These are phyloP conservation scores for Bellardia pandia DNA, from an alignment of 2,888 invertebrate species.

Conservation along the genomic window DNA sequence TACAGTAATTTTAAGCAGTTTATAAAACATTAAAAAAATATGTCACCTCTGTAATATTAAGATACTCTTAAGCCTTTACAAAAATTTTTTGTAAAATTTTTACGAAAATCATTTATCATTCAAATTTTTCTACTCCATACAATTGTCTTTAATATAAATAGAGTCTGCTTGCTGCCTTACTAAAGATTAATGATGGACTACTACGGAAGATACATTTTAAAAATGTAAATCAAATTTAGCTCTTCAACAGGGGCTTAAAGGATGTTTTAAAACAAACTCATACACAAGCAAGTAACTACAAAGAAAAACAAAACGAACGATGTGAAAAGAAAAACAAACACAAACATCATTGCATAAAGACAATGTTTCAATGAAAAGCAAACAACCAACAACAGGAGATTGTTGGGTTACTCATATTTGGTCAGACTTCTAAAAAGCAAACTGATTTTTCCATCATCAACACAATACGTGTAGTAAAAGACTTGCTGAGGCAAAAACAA, in stretches of 20 bases:
- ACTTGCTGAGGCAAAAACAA: constrained; percentile 14
- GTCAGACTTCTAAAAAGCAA: constrained; percentile 44
- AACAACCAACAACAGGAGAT: constrained; percentile 18
- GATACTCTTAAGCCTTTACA: not conserved
- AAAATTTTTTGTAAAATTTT: not conserved
- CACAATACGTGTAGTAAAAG: constrained; percentile 11
- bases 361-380: constrained; percentile 39
- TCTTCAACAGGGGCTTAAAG: constrained; percentile 65
- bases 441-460: constrained; percentile 42
- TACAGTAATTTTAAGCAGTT: too few species aligned
- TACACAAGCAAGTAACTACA: constrained; percentile 18
- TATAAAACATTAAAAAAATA: not conserved
- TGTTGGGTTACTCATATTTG: constrained; percentile 18
- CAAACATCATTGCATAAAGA: constrained; percentile 22
- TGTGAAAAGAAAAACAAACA: constrained; percentile 15
- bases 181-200: constrained; percentile 61
- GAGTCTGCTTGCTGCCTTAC: not conserved
- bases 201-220: constrained; percentile 45
- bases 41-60: not conserved
- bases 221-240: constrained; percentile 62
- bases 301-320: constrained; percentile 14
- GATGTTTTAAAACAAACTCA: constrained; percentile 37
- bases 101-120: constrained; percentile 35
- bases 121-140: constrained; percentile 16
- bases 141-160: not conserved